Base-by-base conservation (phyloP, 2,888 invertebrate genomes). In the Polyommatus icarus region DNA sequence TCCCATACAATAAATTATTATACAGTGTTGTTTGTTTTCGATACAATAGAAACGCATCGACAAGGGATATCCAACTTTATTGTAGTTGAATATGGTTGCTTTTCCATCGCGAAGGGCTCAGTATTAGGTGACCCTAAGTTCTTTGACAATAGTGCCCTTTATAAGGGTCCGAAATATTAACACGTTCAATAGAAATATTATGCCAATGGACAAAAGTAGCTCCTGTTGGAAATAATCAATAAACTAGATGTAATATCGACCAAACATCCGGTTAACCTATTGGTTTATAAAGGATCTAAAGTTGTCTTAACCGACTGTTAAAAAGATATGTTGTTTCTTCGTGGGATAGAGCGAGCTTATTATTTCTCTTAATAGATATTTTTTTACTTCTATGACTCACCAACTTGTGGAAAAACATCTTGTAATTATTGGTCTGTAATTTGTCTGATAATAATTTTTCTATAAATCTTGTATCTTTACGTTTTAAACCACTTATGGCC, bases 91-190 rank as follows among this genome's bases (percentile, higher is more conserved):
- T 61, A 24, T 0, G 29, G 32, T 32, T 32, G 29, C 5, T 67
- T 32, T 32, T 32, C 6, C 6, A 6, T 15, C 29, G 2, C 7
- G 5, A 29, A 32, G 67, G 29, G 29, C 67, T 67, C 29, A 6
- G 67, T 67, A 18, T 67, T 67, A 67, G 29, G 67, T 67, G 67
- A 67, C 67, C 67, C 67, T 67, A 67, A 67, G 29, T 32, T 67
- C 67, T 32, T 67, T 67, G 67, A 67, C 67, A 67, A 67, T 67
- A 67, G 67, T 67, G 15, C 67, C 67, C 67, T 29, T 67, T 67
- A 29, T 67, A 67, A 67, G 67, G 67, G 67, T 32, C 67, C 67
- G 7, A 67, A 67, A 67, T 67, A 67, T 67, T 32, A 67, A 67
- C 67, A 67, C 67, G 15, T 18, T 67, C 15, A 67, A 67, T 67